Conservation (phyloP, 1,140 invertebrate species). For the Brachionus koreanus region DNA sequence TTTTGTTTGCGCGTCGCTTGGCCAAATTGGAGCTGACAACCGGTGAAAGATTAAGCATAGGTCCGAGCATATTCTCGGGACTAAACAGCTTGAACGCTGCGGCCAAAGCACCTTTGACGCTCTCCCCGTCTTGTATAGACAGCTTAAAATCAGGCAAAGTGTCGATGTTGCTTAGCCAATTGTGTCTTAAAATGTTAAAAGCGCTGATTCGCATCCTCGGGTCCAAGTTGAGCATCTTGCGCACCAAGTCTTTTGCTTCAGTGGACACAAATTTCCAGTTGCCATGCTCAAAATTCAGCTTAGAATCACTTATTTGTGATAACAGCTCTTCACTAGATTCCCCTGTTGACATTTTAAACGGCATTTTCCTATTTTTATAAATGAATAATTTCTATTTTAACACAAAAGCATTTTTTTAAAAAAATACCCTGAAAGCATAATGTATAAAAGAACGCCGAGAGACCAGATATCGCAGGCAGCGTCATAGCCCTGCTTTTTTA, state of each 20-base stretch:
- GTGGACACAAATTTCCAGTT: slow-evolving; percentile 73
- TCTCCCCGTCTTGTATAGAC: slow-evolving; percentile 27
- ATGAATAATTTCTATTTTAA: neutral
- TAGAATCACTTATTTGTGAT: slow-evolving; percentile 80
- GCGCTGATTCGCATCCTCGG: slow-evolving; percentile 79
- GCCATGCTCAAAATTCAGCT: slow-evolving; percentile 71
- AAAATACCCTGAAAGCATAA: slow-evolving; percentile 84
- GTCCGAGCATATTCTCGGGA: slow-evolving; percentile 21
- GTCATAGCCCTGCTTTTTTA: slow-evolving; percentile 94
- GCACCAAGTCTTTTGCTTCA: slow-evolving; percentile 80
- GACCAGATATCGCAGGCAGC: slow-evolving; percentile 98
- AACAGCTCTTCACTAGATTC: slow-evolving; percentile 88
- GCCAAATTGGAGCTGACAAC: slow-evolving; percentile 39
- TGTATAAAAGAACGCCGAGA: slow-evolving; percentile 88
- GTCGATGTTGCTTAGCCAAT: slow-evolving; percentile 67
- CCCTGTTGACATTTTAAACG: slow-evolving; percentile 83
- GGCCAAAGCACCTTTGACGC: slow-evolving; percentile 19
- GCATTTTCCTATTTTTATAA: slow-evolving; percentile 67
- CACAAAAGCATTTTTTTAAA: neutral
- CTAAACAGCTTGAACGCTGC: slow-evolving; percentile 16
- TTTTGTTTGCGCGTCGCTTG: slow-evolving; percentile 30
- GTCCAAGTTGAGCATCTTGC: slow-evolving; percentile 87
- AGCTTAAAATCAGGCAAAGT: slow-evolving; percentile 54
- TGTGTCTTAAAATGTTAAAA: slow-evolving; percentile 74
- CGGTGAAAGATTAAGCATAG: slow-evolving; percentile 36